Conservation (phyloP, 2,113 vertebrate species). For the Condylura cristata region DNA sequence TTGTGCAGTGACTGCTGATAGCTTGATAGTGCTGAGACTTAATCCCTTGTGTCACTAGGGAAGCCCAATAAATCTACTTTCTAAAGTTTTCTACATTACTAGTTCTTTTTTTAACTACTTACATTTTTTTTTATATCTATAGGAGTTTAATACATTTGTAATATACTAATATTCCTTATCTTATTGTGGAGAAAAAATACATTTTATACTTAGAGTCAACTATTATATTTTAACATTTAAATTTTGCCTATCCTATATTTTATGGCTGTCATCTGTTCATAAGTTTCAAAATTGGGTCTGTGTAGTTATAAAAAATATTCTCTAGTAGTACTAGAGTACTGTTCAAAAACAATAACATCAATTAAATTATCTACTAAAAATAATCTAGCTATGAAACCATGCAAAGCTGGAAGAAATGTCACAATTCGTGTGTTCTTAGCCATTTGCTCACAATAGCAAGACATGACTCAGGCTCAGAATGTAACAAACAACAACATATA, state of each 20-base stretch:
- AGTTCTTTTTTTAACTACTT: background rate
- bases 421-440: too few relatives aligned
- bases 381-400: background rate
- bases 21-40: too few relatives aligned
- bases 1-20: too few relatives aligned
- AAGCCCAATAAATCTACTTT: slow-evolving; percentile 1
- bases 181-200: background rate
- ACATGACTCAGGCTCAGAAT: too few relatives aligned
- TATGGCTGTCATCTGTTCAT: background rate
- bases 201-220: too few relatives aligned
- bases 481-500: too few relatives aligned
- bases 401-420: too few relatives aligned
- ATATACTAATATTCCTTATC: background rate
- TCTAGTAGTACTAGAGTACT: background rate
- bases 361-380: background rate
- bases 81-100: background rate
- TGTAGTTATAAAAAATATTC: background rate
- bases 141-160: background rate
- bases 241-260: background rate
- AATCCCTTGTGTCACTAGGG: too few relatives aligned
- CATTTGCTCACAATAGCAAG: too few relatives aligned
- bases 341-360: background rate
- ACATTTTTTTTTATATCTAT: background rate
- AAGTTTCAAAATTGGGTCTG: background rate
- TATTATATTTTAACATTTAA: background rate